Base-by-base conservation (phyloP, 2,113 vertebrate genomes). In the Leptocoma aspasia region DNA sequence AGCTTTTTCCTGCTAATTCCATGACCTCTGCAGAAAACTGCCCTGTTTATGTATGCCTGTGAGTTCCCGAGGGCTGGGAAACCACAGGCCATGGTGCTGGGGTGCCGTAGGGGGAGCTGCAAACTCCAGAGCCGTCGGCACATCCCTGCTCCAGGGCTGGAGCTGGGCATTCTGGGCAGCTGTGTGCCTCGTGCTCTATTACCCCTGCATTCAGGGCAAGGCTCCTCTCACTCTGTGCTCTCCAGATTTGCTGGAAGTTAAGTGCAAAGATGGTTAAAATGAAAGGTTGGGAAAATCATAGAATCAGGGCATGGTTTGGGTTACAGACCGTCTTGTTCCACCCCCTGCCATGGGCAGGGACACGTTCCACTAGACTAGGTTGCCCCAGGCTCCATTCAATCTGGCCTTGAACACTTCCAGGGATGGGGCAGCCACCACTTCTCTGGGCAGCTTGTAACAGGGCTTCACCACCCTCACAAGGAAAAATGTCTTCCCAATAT, bases 21-120 rank as follows among this genome's bases (percentile, higher is more conserved):
- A 37, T 31, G 92, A 90, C 79, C 96, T 94, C 90, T 76, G 94
- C 94, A 94, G 92, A 80, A 80, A 80, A 59, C 2, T 52, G 85
- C 72, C 94, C 89, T 76, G 87, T 66, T 68, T 47, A 3, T 30
- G 44, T 82, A 15, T 44, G 66, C 53, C 59, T 69, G 37, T 61
- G 22, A 17, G 24, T 24, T 82, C 70, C 89, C 1, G 1, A 18
- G 41, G 69, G 76, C 56, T 69, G 45, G 82, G 81, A 56, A 94
- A 82, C 65, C 57, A 2, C 81, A 35, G 37, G 70, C 87, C 35
- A 1, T 1, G 22, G 56, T 69, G 71, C 49, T 13, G 13, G 78
- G 82, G 71, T 54, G 75, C 19, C 4, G 7, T 4, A 26, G 30
- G 33, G 28, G 69, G 56, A 81, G 42, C 83, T 17, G 41, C 39